Evolutionary conservation across 2,113 vertebrate genomes (phyloP).

Genomic region (Trinectes maculatus): DNA sequence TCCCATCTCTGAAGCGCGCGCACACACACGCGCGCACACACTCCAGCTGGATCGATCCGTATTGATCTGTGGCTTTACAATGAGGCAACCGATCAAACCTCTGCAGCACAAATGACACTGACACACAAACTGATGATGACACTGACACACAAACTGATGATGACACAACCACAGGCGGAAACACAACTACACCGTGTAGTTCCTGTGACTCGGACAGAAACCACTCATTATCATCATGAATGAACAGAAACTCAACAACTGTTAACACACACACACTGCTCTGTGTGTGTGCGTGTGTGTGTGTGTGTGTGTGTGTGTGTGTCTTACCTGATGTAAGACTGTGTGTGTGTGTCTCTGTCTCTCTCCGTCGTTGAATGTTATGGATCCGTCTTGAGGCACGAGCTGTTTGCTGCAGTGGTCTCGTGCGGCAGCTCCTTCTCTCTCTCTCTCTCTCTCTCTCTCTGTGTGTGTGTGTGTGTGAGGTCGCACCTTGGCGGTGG

Average conservation of each 20-base stretch:
- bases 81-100: neutral
- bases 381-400: neutral
- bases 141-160: no score
- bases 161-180: no score
- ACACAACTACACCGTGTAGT: no score
- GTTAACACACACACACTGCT: neutral
- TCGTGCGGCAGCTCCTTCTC: slow-evolving; percentile 36
- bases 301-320: no score
- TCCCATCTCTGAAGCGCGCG: no score
- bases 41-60: neutral
- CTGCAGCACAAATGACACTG: no score
- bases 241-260: no score
- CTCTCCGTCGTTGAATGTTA: neutral
- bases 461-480: slow-evolving; percentile 3
- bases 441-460: no score
- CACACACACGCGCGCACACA: neutral
- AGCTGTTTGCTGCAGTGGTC: slow-evolving; percentile 43
- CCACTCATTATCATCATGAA: no score
- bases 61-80: neutral
- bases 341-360: neutral
- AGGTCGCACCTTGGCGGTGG: neutral
- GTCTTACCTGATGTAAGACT: neutral
- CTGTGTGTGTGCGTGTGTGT: no score
- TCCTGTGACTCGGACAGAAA: no score
- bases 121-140: no score